A percentile compares a stretch with the other conserved stretches of the same genome.
phyloP scores from a whole-genome alignment of 2,888 invertebrate species.

The Ochlodes sylvanus region DNA sequence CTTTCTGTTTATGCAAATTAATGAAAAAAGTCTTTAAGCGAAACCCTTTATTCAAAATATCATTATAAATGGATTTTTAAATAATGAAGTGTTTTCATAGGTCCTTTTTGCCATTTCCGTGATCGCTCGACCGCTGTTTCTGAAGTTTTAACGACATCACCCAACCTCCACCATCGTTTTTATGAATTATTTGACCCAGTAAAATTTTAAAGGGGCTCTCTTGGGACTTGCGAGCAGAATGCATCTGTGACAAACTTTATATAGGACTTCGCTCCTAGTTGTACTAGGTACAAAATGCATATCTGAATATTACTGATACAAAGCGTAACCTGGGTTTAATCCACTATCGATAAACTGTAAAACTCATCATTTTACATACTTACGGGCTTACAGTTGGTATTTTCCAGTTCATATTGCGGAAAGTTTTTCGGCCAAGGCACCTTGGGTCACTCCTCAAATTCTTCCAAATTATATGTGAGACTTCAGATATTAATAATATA shows the following conservation, averaged over 20 bases:
- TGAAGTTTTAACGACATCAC: conserved; percentile 2
- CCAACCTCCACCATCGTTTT: not conserved
- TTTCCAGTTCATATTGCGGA: too few species aligned
- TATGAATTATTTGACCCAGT: not conserved
- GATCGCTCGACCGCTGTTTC: not conserved
- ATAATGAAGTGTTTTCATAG: conserved; percentile 2
- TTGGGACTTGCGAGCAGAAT: not conserved
- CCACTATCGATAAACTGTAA: too few species aligned
- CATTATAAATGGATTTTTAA: not conserved
- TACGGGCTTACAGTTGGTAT: too few species aligned
- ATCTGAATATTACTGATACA: too few species aligned
- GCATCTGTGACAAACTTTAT: not conserved
- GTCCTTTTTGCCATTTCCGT: not conserved
- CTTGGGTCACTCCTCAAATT: too few species aligned
- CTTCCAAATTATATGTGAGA: too few species aligned
- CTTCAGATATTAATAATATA: too few species aligned
- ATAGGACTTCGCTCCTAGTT: not conserved
- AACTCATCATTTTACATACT: too few species aligned
- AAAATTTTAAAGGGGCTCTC: not conserved
- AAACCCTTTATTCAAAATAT: not conserved
- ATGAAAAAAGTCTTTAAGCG: too few species aligned
- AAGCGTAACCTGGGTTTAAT: too few species aligned
- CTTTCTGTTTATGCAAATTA: too few species aligned
- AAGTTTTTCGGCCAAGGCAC: too few species aligned
- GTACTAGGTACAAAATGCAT: not conserved